These are phyloP conservation scores for Hydrocynus forskahlii DNA, from an alignment of 2,797 vertebrate species.

Conservation along the genomic window DNA sequence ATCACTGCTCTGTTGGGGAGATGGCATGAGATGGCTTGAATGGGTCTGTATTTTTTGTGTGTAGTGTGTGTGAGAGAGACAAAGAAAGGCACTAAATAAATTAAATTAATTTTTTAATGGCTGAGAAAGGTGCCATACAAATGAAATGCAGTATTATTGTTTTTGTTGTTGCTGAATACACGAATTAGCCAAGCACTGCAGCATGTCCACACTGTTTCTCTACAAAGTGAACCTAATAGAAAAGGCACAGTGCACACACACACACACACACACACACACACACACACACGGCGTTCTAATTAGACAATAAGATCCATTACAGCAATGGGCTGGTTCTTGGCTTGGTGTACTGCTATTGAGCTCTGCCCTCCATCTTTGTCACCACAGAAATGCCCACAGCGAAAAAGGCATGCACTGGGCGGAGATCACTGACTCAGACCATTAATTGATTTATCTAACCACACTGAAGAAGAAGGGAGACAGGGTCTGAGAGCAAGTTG, in stretches of 20 bases:
- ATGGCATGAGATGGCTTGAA: constrained; percentile 32
- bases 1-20: constrained; percentile 67
- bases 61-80: not conserved
- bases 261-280: too few relatives aligned
- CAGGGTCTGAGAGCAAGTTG: constrained; percentile 37
- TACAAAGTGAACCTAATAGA: not conserved
- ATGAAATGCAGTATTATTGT: not conserved
- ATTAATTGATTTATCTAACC: constrained; percentile 70
- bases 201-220: not conserved
- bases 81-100: not conserved
- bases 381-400: constrained; percentile 47
- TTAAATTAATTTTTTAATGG: not conserved
- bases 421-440: constrained; percentile 63
- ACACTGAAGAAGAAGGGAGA: constrained; percentile 34
- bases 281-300: constrained; percentile 16
- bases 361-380: constrained; percentile 62
- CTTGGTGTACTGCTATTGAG: constrained; percentile 21
- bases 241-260: not conserved
- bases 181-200: not conserved
- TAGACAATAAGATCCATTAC: constrained; percentile 40
- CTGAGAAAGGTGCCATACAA: not conserved
- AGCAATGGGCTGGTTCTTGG: constrained; percentile 31
- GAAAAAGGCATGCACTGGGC: constrained; percentile 19
- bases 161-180: not conserved
- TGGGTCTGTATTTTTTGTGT: constrained; percentile 33